These are phyloP conservation scores for Sterrhoptilus dennistouni DNA, from an alignment of 2,113 vertebrate species.

Conservation along the genomic window DNA sequence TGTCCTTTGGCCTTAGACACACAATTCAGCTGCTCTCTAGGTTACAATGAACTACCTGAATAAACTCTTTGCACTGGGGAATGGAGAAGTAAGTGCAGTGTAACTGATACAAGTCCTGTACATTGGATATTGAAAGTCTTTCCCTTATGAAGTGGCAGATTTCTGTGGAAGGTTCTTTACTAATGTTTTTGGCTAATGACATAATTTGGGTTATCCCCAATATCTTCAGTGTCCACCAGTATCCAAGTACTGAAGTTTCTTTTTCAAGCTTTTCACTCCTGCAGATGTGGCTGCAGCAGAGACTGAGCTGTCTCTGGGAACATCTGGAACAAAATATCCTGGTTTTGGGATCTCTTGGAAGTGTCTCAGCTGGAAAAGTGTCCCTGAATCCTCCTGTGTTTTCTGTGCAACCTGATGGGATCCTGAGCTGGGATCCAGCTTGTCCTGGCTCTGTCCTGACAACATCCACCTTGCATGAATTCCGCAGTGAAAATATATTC, in stretches of 20 bases:
- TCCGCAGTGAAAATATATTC: not conserved
- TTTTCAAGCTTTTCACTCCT: not conserved
- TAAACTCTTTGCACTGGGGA: fast-evolving
- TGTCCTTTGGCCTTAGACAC: not conserved
- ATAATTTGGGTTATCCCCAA: not conserved
- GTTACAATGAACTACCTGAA: not conserved
- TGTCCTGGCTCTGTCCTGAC: not conserved
- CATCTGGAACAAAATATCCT: not conserved
- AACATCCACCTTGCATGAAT: not conserved
- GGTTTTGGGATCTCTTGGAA: not conserved
- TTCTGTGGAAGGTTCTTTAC: not conserved
- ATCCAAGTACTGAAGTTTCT: not conserved
- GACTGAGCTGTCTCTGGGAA: not conserved
- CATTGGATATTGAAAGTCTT: not conserved
- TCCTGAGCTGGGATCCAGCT: not conserved
- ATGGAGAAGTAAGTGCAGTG: not conserved
- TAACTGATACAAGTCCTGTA: fast-evolving
- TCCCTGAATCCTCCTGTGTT: not conserved
- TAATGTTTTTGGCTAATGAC: not conserved
- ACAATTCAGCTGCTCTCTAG: not conserved
- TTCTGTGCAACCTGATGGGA: not conserved
- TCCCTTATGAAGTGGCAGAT: not conserved
- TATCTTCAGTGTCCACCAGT: too few relatives aligned
- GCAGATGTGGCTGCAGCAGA: not conserved
- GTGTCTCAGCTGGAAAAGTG: not conserved